phyloP scores from a whole-genome alignment of 2,113 vertebrate genomes.

The Ondatra zibethicus region DNA sequence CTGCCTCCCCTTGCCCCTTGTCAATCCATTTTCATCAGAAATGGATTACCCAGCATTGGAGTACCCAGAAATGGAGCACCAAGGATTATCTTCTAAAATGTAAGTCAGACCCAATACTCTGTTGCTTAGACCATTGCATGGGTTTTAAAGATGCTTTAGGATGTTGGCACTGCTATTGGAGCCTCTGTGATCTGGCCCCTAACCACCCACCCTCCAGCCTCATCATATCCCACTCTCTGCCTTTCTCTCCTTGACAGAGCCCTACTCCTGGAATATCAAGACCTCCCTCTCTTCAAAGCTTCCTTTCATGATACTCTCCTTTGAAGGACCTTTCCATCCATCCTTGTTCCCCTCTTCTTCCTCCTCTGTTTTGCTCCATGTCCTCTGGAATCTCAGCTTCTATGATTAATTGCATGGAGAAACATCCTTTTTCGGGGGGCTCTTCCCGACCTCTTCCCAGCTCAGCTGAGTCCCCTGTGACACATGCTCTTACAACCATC shows the following conservation, averaged over 20 bases:
- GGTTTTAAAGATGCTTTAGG: neutral
- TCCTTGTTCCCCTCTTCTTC: neutral
- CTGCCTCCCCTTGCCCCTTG: neutral
- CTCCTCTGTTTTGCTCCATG: neutral
- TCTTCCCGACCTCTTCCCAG: neutral
- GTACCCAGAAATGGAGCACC: neutral
- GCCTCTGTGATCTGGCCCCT: neutral
- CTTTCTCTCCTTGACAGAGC: neutral
- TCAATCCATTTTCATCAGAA: neutral
- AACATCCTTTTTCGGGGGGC: neutral
- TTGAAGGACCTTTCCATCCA: neutral
- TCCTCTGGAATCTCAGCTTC: neutral
- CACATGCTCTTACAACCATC: neutral
- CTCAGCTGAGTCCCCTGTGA: neutral
- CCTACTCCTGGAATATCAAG: neutral
- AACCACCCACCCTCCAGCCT: neutral
- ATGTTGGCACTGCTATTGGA: neutral
- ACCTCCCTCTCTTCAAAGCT: conserved; percentile 13
- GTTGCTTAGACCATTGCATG: neutral
- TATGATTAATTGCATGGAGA: neutral
- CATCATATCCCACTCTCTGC: neutral
- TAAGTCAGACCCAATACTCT: neutral
- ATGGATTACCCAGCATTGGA: neutral
- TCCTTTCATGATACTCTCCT: neutral
- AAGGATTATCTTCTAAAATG: conserved; percentile 16